Conservation (phyloP, 2,113 vertebrate genomes). For the Lutjanus erythropterus region DNA sequence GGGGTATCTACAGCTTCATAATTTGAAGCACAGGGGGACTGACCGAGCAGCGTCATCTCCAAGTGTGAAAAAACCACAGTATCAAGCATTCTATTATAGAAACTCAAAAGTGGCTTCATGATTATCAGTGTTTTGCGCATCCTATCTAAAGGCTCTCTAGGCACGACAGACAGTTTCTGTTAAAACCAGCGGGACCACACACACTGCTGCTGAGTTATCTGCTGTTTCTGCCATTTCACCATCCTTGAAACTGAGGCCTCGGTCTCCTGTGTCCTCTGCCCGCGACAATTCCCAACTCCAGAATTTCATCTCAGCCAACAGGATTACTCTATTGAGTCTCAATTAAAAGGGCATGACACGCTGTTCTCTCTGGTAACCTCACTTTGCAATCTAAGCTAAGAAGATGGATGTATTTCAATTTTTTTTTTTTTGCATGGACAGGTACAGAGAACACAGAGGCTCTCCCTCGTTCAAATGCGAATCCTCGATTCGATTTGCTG, state of each 20-base stretch:
- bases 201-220: background rate
- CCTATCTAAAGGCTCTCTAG: background rate
- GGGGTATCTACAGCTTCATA: too few relatives aligned
- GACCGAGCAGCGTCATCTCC: background rate
- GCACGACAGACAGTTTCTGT: background rate
- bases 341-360: conserved; percentile 5
- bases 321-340: conserved; percentile 1
- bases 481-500: conserved; percentile 34
- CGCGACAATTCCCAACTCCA: background rate
- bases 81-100: background rate
- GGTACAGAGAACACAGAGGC: background rate
- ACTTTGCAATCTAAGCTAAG: conserved; percentile 19
- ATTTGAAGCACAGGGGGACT: background rate
- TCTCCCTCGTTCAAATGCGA: conserved; percentile 19
- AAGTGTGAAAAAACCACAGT: background rate
- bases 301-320: conserved; percentile 12
- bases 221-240: background rate
- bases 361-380: background rate
- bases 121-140: background rate
- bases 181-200: background rate
- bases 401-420: conserved; percentile 4
- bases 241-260: background rate
- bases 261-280: background rate
- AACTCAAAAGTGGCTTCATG: background rate
- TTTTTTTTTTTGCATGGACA: too few relatives aligned